A percentile compares a stretch with the other conserved stretches of the same genome.
Evolutionary conservation across 2,797 vertebrate genomes (phyloP).

Genomic region (Hyperoplus immaculatus): DNA sequence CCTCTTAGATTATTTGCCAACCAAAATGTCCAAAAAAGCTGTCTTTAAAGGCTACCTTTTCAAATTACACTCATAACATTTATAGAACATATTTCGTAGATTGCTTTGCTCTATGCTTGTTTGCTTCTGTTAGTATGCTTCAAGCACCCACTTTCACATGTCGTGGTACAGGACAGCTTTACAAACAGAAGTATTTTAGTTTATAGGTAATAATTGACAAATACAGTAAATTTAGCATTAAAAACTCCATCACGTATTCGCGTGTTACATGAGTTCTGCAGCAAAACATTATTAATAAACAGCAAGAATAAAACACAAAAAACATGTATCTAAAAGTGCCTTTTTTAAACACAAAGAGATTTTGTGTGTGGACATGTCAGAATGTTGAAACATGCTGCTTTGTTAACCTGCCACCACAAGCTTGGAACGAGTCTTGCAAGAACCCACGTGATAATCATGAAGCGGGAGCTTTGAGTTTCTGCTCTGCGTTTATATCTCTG

Average conservation of each 20-base stretch:
- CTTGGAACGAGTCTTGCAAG: too few species aligned
- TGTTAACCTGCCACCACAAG: too few species aligned
- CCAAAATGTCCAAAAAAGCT: not conserved
- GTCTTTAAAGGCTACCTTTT: not conserved
- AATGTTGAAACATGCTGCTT: too few species aligned
- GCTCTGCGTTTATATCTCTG: too few species aligned
- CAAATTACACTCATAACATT: not conserved
- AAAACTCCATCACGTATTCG: not conserved
- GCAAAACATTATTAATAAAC: constrained; percentile 7
- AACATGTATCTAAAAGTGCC: too few species aligned
- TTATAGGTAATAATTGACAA: not conserved
- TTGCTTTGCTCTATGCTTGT: too few species aligned
- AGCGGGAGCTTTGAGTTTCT: too few species aligned
- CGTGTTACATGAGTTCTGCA: not conserved
- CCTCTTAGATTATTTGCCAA: constrained; percentile 8
- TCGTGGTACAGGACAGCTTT: not conserved
- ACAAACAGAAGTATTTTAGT: constrained; percentile 7
- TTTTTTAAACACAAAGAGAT: too few species aligned
- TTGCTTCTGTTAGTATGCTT: not conserved
- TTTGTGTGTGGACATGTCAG: too few species aligned
- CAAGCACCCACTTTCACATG: not conserved
- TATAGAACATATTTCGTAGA: too few species aligned
- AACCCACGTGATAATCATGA: too few species aligned
- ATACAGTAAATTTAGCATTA: not conserved
- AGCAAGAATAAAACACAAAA: too few species aligned